Evolutionary conservation across 2,113 vertebrate species (phyloP), one percentile per base, ranked within the genome.

Genomic region (Sterna hirundo): DNA sequence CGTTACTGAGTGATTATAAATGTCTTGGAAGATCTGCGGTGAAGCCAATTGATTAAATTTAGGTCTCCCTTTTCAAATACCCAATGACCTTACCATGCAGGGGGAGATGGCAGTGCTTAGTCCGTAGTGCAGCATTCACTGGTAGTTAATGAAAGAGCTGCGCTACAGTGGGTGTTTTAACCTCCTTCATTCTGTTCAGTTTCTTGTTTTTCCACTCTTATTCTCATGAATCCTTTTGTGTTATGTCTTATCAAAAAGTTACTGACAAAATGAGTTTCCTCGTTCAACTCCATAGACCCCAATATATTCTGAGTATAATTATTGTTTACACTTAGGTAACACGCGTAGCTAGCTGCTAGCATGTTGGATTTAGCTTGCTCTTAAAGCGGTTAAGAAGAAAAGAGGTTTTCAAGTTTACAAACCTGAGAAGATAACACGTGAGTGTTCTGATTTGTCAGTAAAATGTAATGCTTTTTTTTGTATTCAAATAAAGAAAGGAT

Each of bases 281-380:
- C 44, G 7, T 78, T 88, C n/a, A 26, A 5, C 16, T 62, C 17
- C 5, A 7, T 27, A 65, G 58, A 8, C 7, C 5, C 10, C 19
- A 27, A 13, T 7, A 4, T 5, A 4, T 66, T 81, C 60, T 0
- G 1, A 22, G 23, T 38, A 2, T 11, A 32, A 6, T 51, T 51
- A 29, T 6, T n/a, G 34, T 52, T 80, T 81, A 65, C 2, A 0
- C 36, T 34, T 86, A 27, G 11, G 19, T 77, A 54, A 34, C 2
- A 15, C 0, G 3, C 0, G 2, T 71, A 51, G 57, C 54, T 86
- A 38, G 40, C 61, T 36, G 13, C 44, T 23, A 36, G 19, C 44
- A 1, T 2, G 26, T 60, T 70, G 61, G 30, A 65, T 90, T 88
- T 75, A 60, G 47, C 55, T 64, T 10, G 16, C 38, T 79, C 42